Base-by-base conservation (phyloP, 2,113 vertebrate species). In the Osmerus mordax region DNA sequence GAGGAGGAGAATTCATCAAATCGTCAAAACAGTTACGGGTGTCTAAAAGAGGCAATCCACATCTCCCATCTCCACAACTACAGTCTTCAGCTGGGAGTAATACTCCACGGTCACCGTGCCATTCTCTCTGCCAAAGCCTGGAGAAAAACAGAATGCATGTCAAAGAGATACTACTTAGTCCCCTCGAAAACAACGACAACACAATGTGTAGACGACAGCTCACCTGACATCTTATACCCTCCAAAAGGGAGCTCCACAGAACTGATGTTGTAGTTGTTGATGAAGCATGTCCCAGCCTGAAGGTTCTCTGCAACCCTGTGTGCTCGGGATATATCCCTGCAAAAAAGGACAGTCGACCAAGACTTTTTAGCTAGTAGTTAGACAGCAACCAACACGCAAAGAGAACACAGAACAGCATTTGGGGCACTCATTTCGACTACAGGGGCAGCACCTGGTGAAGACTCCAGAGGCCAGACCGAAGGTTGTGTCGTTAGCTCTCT, bases 191-290 rank as follows among this genome's bases (percentile, higher is more conserved):
- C 7, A 12, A 47, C 41, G 7, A 47, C 41, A 47, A 11, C 8
- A 47, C 58, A 19, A 21, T 15, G 14, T 2, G 23, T 61, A 61
- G 41, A 47, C 2, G 0, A 47, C 21, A 21, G 41, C 90, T 77
- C 83, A 98, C 97, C 97, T 86, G 97, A 99, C 83, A 87, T 94
- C 86, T 99, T 99, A 83, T 96, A 99, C 2, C 97, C 97, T 23
- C 97, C 97, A 0, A 99, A 99, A 0, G 97, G 97, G 76, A 99
- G 0, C 72, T 98, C 96, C 80, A 99, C 75, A 0, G 95, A 93
- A 76, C 78, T 94, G 76, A 91, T 16, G 0, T 98, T 99, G 86
- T 99, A 99, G 90, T 98, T 99, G 89, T 99, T 99, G 65, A 99
- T 94, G 88, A 92, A 99, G 87, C 96, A 98, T 47, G 94, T 94